These are phyloP conservation scores for Carapus acus DNA, from an alignment of 2,797 vertebrate species.

Conservation along the genomic window DNA sequence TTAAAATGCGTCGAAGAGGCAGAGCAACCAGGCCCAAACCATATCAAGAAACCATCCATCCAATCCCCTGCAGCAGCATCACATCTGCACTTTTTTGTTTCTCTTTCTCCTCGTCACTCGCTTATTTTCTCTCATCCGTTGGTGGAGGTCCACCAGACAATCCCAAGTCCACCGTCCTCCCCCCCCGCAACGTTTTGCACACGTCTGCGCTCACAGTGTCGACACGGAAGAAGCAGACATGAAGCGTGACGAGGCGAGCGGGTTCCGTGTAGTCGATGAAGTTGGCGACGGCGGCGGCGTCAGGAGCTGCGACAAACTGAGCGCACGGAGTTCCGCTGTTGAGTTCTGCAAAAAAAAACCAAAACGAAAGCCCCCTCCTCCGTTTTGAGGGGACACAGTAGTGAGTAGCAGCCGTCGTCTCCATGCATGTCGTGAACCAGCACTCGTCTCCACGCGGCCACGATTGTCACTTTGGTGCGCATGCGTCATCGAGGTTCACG, in stretches of 20 bases:
- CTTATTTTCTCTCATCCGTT: conserved; percentile 26
- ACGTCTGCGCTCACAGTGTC: conserved; percentile 42
- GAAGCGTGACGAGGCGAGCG: conserved; percentile 13
- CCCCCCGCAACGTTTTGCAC: conserved; percentile 43
- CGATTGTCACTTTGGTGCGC: conserved; percentile 45
- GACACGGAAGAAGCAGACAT: conserved; percentile 25
- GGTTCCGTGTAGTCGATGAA: conserved; percentile 20
- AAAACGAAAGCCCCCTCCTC: conserved; percentile 16
- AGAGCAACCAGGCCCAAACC: conserved; percentile 35
- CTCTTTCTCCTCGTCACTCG: conserved; percentile 7
- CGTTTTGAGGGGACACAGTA: conserved; percentile 15
- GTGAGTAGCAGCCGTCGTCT: conserved; percentile 34
- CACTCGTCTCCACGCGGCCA: conserved; percentile 28
- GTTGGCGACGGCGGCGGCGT: conserved; percentile 8
- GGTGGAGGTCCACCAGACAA: conserved; percentile 33
- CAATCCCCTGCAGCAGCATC: conserved; percentile 36
- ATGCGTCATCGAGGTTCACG: conserved; percentile 37
- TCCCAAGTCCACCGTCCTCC: conserved; percentile 23
- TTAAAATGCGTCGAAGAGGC: conserved; percentile 42
- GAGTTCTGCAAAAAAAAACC: conserved; percentile 13
- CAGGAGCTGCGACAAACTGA: conserved; percentile 2
- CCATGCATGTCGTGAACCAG: conserved; percentile 44
- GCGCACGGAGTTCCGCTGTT: neutral
- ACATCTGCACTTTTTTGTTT: conserved; percentile 25
- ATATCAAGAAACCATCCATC: conserved; percentile 27